phyloP scores from a whole-genome alignment of 2,797 vertebrate species.

The Propithecus deckenii region DNA sequence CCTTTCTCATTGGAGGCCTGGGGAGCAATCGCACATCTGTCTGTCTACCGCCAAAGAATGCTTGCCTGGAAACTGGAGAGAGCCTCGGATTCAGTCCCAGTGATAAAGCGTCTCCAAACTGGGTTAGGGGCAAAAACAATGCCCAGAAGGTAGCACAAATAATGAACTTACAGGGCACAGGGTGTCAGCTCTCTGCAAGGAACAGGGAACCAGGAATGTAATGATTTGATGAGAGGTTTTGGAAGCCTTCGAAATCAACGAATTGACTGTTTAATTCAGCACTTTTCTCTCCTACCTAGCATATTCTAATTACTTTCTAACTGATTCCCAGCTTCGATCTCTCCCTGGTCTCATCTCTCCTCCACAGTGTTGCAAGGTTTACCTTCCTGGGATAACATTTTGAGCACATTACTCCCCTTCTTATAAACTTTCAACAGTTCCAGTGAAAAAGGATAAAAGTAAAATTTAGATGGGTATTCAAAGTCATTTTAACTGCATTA shows the following conservation, averaged over 20 bases:
- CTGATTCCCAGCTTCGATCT: neutral
- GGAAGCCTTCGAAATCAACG: neutral
- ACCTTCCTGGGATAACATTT: neutral
- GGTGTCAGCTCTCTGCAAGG: neutral
- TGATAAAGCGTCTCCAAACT: constrained; percentile 61
- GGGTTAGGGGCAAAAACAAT: constrained; percentile 61
- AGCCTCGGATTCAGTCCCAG: neutral
- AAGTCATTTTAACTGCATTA: neutral
- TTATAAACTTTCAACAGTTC: neutral
- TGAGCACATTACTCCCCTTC: neutral
- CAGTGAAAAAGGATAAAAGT: neutral
- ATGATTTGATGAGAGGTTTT: neutral
- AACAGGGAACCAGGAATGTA: neutral
- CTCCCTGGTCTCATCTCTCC: neutral
- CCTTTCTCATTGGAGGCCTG: neutral
- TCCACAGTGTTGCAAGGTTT: neutral
- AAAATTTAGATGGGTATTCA: neutral
- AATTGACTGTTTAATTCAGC: neutral
- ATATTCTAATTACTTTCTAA: neutral
- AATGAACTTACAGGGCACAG: constrained; percentile 33
- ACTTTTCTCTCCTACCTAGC: neutral
- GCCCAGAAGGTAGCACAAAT: neutral
- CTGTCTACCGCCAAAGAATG: constrained; percentile 16
- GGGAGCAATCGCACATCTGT: constrained; percentile 3
- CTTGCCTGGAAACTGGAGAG: constrained; percentile 47